Percentiles rank a stretch among this genome's conserved stretches.
Conservation (phyloP, 2,113 vertebrate genomes). For the Bujurquina vittata region DNA sequence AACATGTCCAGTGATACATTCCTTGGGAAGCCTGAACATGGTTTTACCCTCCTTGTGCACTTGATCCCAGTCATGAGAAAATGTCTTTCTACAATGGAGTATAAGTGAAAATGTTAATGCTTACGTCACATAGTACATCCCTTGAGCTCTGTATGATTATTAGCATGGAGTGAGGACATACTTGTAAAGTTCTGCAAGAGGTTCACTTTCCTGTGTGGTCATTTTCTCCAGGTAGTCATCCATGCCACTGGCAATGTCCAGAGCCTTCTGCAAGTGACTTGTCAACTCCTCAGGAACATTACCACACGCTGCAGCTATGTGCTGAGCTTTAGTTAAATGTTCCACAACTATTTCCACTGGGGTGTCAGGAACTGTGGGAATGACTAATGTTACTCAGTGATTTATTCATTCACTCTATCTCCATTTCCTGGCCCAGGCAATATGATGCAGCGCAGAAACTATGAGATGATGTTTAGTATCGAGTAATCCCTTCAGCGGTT, state of each 20-base stretch:
- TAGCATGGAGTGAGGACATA: constrained; percentile 11
- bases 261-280: constrained; percentile 76
- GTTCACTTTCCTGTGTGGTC: constrained; percentile 71
- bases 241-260: constrained; percentile 78
- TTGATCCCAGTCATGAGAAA: constrained; percentile 75
- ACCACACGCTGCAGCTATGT: constrained; percentile 63
- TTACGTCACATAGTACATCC: not conserved
- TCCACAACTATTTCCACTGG: constrained; percentile 76
- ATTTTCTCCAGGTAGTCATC: constrained; percentile 78
- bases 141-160: not conserved
- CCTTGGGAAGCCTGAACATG: constrained; percentile 70
- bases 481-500: not conserved
- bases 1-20: constrained; percentile 79
- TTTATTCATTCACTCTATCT: not conserved
- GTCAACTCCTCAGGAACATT: constrained; percentile 73
- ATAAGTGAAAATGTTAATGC: not conserved
- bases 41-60: constrained; percentile 74
- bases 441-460: not conserved
- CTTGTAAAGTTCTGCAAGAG: constrained; percentile 71
- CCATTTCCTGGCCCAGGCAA: not conserved
- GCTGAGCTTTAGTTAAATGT: constrained; percentile 80
- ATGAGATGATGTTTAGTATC: not conserved
- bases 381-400: not conserved
- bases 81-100: constrained; percentile 63
- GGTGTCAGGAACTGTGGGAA: constrained; percentile 73